phyloP scores from a whole-genome alignment of 1,140 invertebrate genomes.

The Cydia pomonella region DNA sequence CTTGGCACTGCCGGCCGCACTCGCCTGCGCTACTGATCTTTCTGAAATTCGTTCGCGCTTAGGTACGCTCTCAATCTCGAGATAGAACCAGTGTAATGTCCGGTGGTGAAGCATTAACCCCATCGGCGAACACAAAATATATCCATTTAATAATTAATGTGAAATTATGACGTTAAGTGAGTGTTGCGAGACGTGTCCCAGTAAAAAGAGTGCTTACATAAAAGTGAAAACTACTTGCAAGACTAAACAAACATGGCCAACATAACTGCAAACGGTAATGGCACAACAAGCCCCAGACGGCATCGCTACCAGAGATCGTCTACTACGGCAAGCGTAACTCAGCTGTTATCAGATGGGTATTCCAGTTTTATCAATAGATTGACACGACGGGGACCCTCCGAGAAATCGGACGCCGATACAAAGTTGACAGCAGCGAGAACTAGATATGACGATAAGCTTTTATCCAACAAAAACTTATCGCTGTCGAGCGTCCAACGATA shows the following conservation, averaged over 20 bases:
- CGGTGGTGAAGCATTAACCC: constrained; percentile 50
- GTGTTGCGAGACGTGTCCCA: constrained; percentile 64
- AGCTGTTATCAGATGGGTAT: constrained; percentile 91
- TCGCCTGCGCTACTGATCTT: constrained; percentile 76
- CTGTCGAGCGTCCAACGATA: constrained; percentile 70
- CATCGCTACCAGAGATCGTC: constrained; percentile 87
- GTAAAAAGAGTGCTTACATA: constrained; percentile 59
- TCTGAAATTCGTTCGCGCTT: constrained; percentile 72
- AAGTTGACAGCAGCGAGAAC: constrained; percentile 58
- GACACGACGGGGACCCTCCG: constrained; percentile 87
- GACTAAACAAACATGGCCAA: constrained; percentile 58
- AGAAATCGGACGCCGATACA: constrained; percentile 72
- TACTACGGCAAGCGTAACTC: constrained; percentile 90
- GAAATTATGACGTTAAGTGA: constrained; percentile 59
- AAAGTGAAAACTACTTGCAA: constrained; percentile 43
- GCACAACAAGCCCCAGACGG: constrained; percentile 75
- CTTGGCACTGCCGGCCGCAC: constrained; percentile 79
- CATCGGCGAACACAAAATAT: constrained; percentile 37
- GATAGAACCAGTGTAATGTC: constrained; percentile 61
- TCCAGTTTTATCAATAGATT: constrained; percentile 90
- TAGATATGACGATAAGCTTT: constrained; percentile 72
- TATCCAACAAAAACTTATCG: constrained; percentile 63
- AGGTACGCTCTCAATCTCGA: constrained; percentile 67
- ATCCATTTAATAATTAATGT: constrained; percentile 38
- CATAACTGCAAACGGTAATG: constrained; percentile 55